Evolutionary conservation across 2,797 vertebrate genomes (phyloP), one percentile per base, ranked within the genome.

Genomic region (Bufotes viridis): DNA sequence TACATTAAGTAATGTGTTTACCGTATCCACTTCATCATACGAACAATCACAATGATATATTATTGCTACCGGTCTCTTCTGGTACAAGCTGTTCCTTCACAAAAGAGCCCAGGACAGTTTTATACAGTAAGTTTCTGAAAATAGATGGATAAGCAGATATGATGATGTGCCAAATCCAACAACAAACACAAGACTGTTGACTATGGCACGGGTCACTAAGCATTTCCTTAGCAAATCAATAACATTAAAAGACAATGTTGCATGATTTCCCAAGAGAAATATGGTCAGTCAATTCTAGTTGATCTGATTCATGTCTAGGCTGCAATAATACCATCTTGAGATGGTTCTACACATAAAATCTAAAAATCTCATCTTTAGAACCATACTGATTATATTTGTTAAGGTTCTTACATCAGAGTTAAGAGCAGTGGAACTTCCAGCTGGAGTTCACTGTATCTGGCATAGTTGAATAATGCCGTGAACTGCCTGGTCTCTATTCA

Each of bases 241-340:
- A 63, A 61, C 72, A 81, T 86, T 29, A 65, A 29, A 74, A 85
- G 69, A 88, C 83, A 89, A 89, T 86, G 69, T 12, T 22, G 12
- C 7, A 12, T 86, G 72, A 86, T 86, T 89, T 89, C 88, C 61
- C 88, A 86, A 89, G 84, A 89, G 84, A 86, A 85, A 76, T 57
- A 78, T 60, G 49, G 24, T 78, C 53, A 78, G 81, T 20, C 34
- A 49, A 70, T 69, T 51, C 58, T 57, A 67, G 22, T 24, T 72
- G 29, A 49, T 74, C 70, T 74, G 17, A 34, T 29, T 18, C 70
- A 14, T 34, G 42, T 51, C 2, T 14, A 55, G 7, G 9, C n/a
- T 85, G 75, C 24, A 74, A 18, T 42, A 20, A 69, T 51, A n/a
- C 26, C 12, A n/a, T 17, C 14, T n/a, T 55, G 72, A 9, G 42